phyloP scores from a whole-genome alignment of 1,140 invertebrate genomes.

The Cyclina sinensis region DNA sequence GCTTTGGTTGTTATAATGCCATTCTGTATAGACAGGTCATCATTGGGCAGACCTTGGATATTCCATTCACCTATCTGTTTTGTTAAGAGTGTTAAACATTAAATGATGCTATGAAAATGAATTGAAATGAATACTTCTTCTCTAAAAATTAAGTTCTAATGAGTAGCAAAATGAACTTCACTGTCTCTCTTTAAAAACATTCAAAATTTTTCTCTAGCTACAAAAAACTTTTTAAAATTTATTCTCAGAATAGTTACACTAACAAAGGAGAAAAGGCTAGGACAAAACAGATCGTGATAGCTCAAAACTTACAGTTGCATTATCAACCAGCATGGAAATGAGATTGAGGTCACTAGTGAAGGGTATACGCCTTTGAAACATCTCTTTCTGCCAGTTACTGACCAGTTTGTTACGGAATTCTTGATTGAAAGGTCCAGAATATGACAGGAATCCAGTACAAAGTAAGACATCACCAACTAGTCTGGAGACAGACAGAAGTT shows the following conservation, averaged over 20 bases:
- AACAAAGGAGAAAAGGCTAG: no score
- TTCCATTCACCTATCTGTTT: constrained; percentile 95
- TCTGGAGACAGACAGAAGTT: constrained; percentile 87
- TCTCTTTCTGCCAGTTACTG: constrained; percentile 93
- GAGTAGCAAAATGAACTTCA: no score
- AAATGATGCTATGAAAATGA: no score
- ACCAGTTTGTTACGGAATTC: constrained; percentile 94
- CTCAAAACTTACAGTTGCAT: constrained; percentile 90
- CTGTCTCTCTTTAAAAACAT: no score
- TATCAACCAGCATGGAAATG: constrained; percentile 96
- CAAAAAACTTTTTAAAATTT: no score
- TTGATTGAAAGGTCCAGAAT: constrained; percentile 98
- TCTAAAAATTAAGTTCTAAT: no score
- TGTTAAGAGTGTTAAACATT: no score
- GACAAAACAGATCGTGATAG: no score
- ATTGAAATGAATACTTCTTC: no score
- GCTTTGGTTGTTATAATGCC: constrained; percentile 93
- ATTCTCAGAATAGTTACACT: no score
- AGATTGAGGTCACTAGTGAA: constrained; percentile 95
- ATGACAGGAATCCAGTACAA: constrained; percentile 97
- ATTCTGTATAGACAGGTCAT: constrained; percentile 95
- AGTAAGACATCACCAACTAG: constrained; percentile 97
- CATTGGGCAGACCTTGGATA: constrained; percentile 95
- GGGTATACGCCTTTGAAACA: constrained; percentile 93
- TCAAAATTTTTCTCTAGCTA: no score